Evolutionary conservation across 2,888 invertebrate genomes (phyloP), one percentile per base, ranked within the genome.

Genomic region (Camponotus fellah): DNA sequence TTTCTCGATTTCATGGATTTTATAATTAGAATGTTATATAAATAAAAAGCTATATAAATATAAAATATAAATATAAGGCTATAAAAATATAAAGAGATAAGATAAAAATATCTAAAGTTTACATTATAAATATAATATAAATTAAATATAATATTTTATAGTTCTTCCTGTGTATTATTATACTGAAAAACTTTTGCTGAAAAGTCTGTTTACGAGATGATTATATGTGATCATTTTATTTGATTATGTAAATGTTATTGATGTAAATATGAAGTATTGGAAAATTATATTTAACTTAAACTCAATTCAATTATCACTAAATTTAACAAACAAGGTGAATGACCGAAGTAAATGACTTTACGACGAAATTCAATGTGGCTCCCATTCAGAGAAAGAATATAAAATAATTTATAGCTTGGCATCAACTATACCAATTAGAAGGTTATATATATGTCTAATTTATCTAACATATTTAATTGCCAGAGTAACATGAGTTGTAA

Each of bases 381-480:
- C 12, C 14, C 21, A 66, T 68, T 64, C 37, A 79, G 62, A 80
- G 21, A 49, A 26, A 75, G 17, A 2, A 9, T 2, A 12, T 34
- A 80, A 62, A n/a, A 40, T 72, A 34, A 80, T 80, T 26, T 69
- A 80, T 37, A 37, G n/a, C 37, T 21, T 80, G 80, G 46, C 80
- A 80, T 58, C 12, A n/a, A 6, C 40, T 56, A 2, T 32, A 43
- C n/a, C 43, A 79, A 79, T 71, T 46, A 46, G 58, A 79, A 37
- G 32, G 34, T n/a, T n/a, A 71, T 32, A 12, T 40, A 17, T 53
- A 53, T 71, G 17, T 62, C 8, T 34, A 49, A n/a, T 58, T 68
- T 34, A 79, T 32, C 43, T 58, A 10, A 14, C 5, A 17, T 3
- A 56, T 40, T 43, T 58, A 69, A 79, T 58, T 71, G 34, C 32